Evolutionary conservation across 2,888 invertebrate species (phyloP), one percentile per base, ranked within the genome.

Genomic region (Ectemnius lituratus): DNA sequence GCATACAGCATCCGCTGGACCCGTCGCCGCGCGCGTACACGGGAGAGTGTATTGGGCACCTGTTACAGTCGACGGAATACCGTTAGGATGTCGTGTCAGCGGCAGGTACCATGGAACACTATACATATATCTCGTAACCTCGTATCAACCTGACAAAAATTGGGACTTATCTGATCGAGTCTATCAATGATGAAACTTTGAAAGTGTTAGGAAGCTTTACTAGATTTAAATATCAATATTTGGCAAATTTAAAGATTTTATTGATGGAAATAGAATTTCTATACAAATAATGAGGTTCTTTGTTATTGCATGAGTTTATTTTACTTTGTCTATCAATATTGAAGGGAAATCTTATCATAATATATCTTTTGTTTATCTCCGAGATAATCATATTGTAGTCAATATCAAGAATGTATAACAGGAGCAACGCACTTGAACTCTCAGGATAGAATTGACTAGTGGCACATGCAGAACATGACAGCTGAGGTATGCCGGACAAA

Each of bases 31-130:
- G 70, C 62, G 73, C 69, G 68, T 74, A 74, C 14, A 64, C 65
- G 69, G 72, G 83, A 84, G 80, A 79, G 76, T 79, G 84, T 84
- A 87, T 87, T 87, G 87, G 87, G 86, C 89, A 89, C 89, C 89
- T 89, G 89, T 87, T 88, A 87, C 85, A 84, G 80, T 82, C 84
- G 83, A 83, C 84, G 76, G 84, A 84, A 85, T 89, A 89, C 89
- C 89, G 89, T 89, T 89, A 89, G 87, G 84, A 87, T 79, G 85
- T 85, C 86, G 85, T 84, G 87, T 85, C 80, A 82, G 85, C 85
- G 79, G 79, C 88, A 88, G 88, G 88, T 86, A 87, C 83, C 83
- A 76, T 82, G 82, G 80, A 66, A 68, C 47, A 73, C 68, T 66
- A 60, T 59, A 37, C 67, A 67, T 60, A 37, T 37, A 37, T 11